phyloP scores from a whole-genome alignment of 1,140 invertebrate genomes.

The Drosophila oshimai region DNA sequence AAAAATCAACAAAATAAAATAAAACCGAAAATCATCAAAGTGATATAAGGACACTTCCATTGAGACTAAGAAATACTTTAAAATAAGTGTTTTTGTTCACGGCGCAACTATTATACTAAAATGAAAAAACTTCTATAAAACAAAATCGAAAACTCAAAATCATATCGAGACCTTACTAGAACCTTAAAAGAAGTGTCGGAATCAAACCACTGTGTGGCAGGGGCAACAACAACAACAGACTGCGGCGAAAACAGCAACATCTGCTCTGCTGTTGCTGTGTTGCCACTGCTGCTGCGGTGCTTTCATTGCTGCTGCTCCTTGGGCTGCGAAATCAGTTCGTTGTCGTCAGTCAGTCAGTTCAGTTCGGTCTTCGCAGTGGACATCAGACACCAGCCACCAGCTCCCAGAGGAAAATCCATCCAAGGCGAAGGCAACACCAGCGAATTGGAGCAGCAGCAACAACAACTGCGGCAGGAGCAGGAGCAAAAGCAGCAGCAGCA shows the following conservation, averaged over 20 bases:
- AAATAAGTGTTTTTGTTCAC: too few species aligned
- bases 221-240: constrained; percentile 11
- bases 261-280: constrained; percentile 46
- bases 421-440: constrained; percentile 47
- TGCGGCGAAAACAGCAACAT: constrained; percentile 46
- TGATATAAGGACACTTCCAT: too few species aligned
- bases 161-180: neutral
- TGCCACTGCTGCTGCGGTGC: constrained; percentile 15
- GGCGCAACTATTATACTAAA: too few species aligned
- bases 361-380: constrained; percentile 52
- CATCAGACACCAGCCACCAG: constrained; percentile 31
- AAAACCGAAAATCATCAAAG: too few species aligned
- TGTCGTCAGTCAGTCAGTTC: constrained; percentile 74
- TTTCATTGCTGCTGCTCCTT: constrained; percentile 57
- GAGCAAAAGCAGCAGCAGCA: constrained; percentile 11
- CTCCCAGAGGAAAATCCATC: constrained; percentile 38
- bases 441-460: constrained; percentile 22
- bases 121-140: neutral
- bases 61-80: too few species aligned
- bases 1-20: too few species aligned
- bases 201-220: neutral
- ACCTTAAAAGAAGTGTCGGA: neutral
- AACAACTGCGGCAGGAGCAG: constrained; percentile 6
- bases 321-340: constrained; percentile 65
- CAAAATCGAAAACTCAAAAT: neutral